Percentiles rank a stretch among this genome's conserved stretches.
Evolutionary conservation across 2,113 vertebrate genomes (phyloP).

Genomic region (Siniperca chuatsi): DNA sequence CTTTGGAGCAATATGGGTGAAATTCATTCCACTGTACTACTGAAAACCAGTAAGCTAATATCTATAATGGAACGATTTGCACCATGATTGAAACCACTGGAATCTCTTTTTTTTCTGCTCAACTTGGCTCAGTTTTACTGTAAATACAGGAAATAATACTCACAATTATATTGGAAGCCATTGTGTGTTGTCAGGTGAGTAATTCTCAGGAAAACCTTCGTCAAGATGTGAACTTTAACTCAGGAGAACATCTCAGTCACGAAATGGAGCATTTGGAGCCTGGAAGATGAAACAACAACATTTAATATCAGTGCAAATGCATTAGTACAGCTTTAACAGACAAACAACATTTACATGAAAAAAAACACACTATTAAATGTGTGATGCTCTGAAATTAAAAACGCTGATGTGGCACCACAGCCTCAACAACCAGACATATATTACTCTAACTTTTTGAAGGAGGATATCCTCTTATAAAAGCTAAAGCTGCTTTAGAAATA

Average conservation of each 20-base stretch:
- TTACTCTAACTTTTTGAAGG: not conserved
- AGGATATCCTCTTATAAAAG: not conserved
- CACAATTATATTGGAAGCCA: conserved; percentile 94
- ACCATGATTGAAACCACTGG: not conserved
- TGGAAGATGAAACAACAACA: conserved; percentile 32
- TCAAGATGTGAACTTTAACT: conserved; percentile 51
- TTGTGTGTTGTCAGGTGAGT: conserved; percentile 63
- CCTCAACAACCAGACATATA: not conserved
- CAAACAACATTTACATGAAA: not conserved
- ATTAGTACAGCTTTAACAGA: not conserved
- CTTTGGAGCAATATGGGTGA: no score
- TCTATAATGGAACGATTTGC: not conserved
- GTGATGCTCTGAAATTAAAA: not conserved
- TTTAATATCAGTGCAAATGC: not conserved
- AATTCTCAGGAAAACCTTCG: conserved; percentile 12
- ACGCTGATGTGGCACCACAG: not conserved
- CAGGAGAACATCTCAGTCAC: conserved; percentile 58
- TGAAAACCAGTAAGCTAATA: not conserved
- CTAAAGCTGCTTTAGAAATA: not conserved
- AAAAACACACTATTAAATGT: not conserved
- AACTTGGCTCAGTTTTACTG: not conserved
- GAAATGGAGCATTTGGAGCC: conserved; percentile 47
- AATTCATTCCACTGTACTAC: not conserved
- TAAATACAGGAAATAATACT: conserved; percentile 74
- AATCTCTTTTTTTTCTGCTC: not conserved